These are phyloP conservation scores for Pheosia tremula DNA, from an alignment of 2,888 invertebrate species.

Conservation along the genomic window DNA sequence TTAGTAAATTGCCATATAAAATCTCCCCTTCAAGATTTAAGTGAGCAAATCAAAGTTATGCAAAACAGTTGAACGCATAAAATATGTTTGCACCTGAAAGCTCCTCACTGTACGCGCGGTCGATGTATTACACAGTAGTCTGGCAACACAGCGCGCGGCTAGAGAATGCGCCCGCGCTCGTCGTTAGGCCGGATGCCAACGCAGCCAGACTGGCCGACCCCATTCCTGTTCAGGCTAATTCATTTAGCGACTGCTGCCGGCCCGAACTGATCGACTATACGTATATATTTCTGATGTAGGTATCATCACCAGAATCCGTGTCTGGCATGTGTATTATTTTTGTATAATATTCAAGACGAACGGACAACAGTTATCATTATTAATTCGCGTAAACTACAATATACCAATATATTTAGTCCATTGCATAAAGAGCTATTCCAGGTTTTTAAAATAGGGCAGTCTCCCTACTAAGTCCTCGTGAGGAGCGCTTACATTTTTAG, in stretches of 20 bases:
- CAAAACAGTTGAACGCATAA: not conserved
- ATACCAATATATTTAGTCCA: too few relatives aligned
- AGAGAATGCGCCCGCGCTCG: constrained; percentile 72
- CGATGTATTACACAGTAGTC: not conserved
- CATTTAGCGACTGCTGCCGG: constrained; percentile 72
- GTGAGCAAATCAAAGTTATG: not conserved
- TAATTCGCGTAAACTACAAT: too few relatives aligned
- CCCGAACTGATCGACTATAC: constrained; percentile 42
- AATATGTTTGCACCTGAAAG: constrained; percentile 5
- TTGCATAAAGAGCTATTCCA: too few relatives aligned
- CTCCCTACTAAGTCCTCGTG: constrained; percentile 28
- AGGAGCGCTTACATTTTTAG: constrained; percentile 45
- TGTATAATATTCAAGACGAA: too few relatives aligned
- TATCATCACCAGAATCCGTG: not conserved
- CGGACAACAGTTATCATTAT: too few relatives aligned
- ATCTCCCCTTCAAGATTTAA: too few relatives aligned
- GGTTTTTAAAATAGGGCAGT: not conserved
- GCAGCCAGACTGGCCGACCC: constrained; percentile 82
- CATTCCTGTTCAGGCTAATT: constrained; percentile 80
- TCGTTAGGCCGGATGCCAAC: constrained; percentile 84
- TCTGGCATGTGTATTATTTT: not conserved
- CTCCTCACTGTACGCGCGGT: constrained; percentile 4
- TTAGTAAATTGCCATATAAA: too few relatives aligned
- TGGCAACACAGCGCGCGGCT: constrained; percentile 37
- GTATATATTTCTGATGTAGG: constrained; percentile 39